Evolutionary conservation across 2,113 vertebrate species (phyloP).

Genomic region (Galeopterus variegatus): DNA sequence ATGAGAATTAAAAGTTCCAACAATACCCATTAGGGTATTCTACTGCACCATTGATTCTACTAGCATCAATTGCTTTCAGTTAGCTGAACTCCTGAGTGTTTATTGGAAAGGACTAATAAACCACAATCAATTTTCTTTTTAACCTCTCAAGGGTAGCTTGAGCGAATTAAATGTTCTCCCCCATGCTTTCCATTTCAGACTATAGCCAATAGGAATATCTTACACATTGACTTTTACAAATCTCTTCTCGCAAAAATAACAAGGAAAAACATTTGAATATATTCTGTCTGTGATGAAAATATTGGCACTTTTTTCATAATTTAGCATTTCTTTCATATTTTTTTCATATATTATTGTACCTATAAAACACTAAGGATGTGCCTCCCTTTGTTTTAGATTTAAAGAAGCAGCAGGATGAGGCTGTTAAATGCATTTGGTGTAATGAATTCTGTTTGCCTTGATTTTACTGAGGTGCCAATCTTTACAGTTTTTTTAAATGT

Average conservation of each 20-base stretch:
- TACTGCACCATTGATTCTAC: conserved; percentile 62
- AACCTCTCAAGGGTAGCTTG: conserved; percentile 50
- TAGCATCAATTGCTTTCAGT: conserved; percentile 67
- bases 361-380: neutral
- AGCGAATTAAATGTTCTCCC: conserved; percentile 41
- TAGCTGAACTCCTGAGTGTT: conserved; percentile 66
- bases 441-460: conserved; percentile 14
- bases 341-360: neutral
- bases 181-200: neutral
- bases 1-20: conserved; percentile 78
- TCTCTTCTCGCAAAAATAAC: neutral
- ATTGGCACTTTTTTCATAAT: neutral
- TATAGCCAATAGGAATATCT: neutral
- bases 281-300: neutral
- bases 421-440: neutral
- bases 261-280: neutral
- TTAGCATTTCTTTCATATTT: neutral
- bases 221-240: neutral
- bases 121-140: conserved; percentile 75
- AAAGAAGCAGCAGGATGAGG: neutral
- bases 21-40: conserved; percentile 67
- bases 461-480: neutral
- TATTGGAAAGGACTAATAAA: conserved; percentile 77
- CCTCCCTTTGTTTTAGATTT: neutral
- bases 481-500: neutral